phyloP scores from a whole-genome alignment of 2,797 vertebrate genomes.

The Aratinga solstitialis region DNA sequence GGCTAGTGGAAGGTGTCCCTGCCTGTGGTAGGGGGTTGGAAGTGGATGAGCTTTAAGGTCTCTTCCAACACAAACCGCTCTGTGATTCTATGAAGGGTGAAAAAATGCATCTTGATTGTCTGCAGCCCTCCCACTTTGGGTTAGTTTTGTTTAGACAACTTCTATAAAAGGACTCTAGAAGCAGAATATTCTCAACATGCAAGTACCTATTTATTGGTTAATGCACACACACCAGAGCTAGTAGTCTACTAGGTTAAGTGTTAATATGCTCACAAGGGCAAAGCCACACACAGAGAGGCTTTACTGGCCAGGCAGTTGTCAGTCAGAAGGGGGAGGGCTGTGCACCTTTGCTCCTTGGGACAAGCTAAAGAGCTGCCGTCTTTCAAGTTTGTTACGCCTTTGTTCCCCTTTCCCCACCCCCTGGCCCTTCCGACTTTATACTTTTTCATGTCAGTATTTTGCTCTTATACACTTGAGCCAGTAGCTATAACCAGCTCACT shows the following conservation, averaged over 20 bases:
- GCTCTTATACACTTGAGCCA: not conserved
- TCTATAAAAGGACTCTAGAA: not conserved
- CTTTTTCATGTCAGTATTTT: not conserved
- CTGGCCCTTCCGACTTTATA: not conserved
- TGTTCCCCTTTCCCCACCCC: not conserved
- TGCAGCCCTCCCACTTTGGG: not conserved
- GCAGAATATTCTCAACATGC: not conserved
- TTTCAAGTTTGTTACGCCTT: not conserved
- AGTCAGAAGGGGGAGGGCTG: not conserved
- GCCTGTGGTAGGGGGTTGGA: too few relatives aligned
- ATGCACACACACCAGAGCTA: not conserved
- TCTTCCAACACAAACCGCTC: too few relatives aligned
- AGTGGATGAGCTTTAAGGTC: too few relatives aligned
- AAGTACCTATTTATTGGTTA: not conserved
- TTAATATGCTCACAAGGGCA: not conserved
- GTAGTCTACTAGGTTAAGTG: not conserved
- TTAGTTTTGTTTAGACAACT: not conserved
- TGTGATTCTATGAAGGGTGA: not conserved
- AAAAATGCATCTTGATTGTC: not conserved
- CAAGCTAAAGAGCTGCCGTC: not conserved
- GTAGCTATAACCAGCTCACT: not conserved
- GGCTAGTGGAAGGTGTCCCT: too few relatives aligned
- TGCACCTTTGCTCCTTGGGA: not conserved
- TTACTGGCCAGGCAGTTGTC: not conserved
- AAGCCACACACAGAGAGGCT: not conserved